A percentile compares a stretch with the other conserved stretches of the same genome.
phyloP scores from a whole-genome alignment of 2,113 vertebrate species.

The Numenius arquata region DNA sequence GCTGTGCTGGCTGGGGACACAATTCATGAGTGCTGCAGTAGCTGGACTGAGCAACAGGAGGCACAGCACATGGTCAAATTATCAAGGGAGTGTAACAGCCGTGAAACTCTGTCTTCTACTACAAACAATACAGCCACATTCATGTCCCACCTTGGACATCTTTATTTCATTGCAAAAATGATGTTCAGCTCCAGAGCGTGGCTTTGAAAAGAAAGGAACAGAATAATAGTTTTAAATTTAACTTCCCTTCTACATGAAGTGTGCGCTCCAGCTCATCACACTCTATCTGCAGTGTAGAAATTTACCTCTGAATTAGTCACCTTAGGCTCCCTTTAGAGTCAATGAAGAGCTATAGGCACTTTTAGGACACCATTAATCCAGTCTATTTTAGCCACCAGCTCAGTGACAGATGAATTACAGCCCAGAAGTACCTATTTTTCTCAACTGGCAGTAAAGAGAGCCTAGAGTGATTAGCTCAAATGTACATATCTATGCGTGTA shows the following conservation, averaged over 20 bases:
- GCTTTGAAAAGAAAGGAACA: not conserved
- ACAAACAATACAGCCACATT: not conserved
- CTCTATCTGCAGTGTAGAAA: not conserved
- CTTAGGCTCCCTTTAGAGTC: not conserved
- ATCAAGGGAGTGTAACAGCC: not conserved
- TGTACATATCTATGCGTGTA: not conserved
- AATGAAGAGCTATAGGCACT: not conserved
- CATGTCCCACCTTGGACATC: accelerated
- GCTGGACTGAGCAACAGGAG: not conserved
- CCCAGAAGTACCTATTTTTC: not conserved
- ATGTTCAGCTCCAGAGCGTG: not conserved
- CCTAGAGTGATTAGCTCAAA: not conserved
- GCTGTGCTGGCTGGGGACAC: no score
- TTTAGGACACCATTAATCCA: not conserved
- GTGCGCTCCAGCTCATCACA: not conserved
- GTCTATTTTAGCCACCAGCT: not conserved
- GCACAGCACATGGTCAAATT: not conserved
- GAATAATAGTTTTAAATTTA: not conserved
- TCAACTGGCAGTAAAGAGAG: not conserved
- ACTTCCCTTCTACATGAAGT: not conserved
- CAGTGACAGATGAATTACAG: not conserved
- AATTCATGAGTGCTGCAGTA: not conserved
- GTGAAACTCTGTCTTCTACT: not conserved
- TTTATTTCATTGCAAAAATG: not conserved
- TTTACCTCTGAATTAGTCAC: not conserved